These are phyloP conservation scores for Megalurothrips usitatus DNA, from an alignment of 2,888 invertebrate species.

Conservation along the genomic window DNA sequence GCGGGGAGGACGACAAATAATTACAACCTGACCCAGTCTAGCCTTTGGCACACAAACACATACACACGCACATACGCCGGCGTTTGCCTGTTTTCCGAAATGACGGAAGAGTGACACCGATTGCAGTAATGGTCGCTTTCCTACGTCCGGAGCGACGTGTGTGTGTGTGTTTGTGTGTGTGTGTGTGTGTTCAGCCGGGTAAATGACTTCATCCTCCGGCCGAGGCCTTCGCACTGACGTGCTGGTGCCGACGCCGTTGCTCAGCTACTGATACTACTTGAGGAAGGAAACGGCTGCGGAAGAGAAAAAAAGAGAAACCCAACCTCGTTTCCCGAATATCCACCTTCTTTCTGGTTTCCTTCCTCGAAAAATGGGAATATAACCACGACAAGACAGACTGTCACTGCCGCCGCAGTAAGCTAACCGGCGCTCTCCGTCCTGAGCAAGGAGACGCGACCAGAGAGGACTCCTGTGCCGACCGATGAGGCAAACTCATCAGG, in stretches of 20 bases:
- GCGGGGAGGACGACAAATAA: constrained; percentile 15
- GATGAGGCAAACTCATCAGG: neutral
- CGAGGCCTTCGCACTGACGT: neutral
- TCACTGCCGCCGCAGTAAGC: too few relatives aligned
- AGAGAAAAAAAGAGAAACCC: too few relatives aligned
- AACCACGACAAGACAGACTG: too few relatives aligned
- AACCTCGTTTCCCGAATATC: too few relatives aligned
- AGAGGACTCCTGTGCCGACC: too few relatives aligned
- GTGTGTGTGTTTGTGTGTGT: neutral
- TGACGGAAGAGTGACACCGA: constrained; percentile 16
- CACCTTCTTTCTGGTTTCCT: too few relatives aligned
- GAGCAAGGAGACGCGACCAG: too few relatives aligned
- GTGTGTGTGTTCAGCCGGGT: neutral
- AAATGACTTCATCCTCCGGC: constrained; percentile 1
- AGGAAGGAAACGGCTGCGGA: too few relatives aligned
- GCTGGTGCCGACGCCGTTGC: neutral
- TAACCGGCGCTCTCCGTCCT: too few relatives aligned
- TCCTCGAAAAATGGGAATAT: too few relatives aligned
- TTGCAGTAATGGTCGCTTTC: constrained; percentile 4
- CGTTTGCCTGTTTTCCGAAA: neutral
- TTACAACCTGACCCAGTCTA: constrained; percentile 20
- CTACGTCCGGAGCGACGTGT: neutral
- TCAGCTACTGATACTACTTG: neutral
- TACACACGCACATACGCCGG: neutral
- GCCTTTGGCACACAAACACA: neutral